Evolutionary conservation across 2,888 invertebrate species (phyloP), one percentile per base, ranked within the genome.

Genomic region (Teinopalpus imperialis): DNA sequence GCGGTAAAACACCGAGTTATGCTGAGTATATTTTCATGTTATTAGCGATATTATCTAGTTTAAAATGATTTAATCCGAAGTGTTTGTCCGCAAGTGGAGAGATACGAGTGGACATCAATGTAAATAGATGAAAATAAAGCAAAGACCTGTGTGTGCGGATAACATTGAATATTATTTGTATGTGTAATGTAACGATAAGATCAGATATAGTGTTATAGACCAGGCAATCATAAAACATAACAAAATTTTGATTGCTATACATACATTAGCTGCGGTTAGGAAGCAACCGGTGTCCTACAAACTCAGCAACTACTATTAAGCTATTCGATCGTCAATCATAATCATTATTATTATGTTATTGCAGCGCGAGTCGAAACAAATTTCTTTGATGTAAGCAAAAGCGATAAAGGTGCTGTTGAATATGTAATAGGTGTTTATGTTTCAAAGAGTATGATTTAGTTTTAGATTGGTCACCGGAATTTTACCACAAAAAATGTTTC

Each of bases 121-220:
- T 34, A 43, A 43, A 43, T 29, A 43, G 29, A 43, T 29, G 34
- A 35, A 39, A 35, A 27, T 29, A 27, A 13, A 43, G 26, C 26
- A 12, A 26, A 34, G 8, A 8, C 27, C 20, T 27, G 12, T 27
- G 3, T 24, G 20, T 29, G 39, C n/a, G n/a, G n/a, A 34, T 21
- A 24, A 34, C 20, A 34, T 27, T 34, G 34, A 10, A 26, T 23
- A 26, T 26, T 10, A 18, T 26, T 34, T 27, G 12, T 24, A n/a
- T n/a, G n/a, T n/a, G n/a, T n/a, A n/a, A n/a, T n/a, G n/a, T n/a
- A n/a, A n/a, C n/a, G n/a, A n/a, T n/a, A n/a, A n/a, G n/a, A n/a
- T n/a, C n/a, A n/a, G n/a, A n/a, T n/a, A n/a, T n/a, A n/a, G n/a
- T n/a, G n/a, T n/a, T n/a, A n/a, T n/a, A n/a, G n/a, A n/a, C n/a